Evolutionary conservation across 2,113 vertebrate species (phyloP).

Genomic region (Brienomyrus brachyistius): DNA sequence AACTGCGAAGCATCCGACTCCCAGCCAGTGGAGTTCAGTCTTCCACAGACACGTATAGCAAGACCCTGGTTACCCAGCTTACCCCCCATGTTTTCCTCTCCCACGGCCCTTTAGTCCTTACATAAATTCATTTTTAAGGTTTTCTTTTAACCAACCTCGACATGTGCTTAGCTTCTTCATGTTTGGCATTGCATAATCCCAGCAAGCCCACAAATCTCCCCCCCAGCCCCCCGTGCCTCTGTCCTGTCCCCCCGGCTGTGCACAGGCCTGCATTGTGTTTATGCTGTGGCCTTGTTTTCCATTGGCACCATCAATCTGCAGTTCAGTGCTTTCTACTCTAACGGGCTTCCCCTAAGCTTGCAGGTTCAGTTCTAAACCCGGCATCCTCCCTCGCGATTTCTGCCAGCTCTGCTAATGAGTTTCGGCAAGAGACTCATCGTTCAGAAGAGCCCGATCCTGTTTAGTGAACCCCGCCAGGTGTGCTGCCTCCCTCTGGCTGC

Average conservation of each 20-base stretch:
- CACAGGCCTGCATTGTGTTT: not conserved
- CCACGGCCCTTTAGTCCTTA: not conserved
- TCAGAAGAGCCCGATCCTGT: conserved; percentile 4
- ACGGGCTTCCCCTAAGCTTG: not conserved
- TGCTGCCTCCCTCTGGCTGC: not conserved
- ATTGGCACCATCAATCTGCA: not conserved
- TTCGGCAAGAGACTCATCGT: not conserved
- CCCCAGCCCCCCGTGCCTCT: no score
- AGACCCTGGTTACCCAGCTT: not conserved
- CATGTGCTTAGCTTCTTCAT: not conserved
- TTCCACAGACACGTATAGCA: not conserved
- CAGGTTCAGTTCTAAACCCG: not conserved
- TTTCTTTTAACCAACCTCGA: not conserved
- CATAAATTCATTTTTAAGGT: not conserved
- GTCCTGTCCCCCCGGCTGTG: not conserved
- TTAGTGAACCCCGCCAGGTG: not conserved
- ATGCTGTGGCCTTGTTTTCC: not conserved
- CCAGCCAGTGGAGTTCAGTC: not conserved
- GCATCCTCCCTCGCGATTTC: not conserved
- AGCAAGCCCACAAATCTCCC: not conserved
- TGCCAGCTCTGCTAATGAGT: not conserved
- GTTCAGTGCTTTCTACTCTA: not conserved
- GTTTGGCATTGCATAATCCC: not conserved
- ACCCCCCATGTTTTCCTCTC: not conserved
- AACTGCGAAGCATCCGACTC: not conserved